Evolutionary conservation across 2,113 vertebrate species (phyloP).

Genomic region (Glaucomys volans): DNA sequence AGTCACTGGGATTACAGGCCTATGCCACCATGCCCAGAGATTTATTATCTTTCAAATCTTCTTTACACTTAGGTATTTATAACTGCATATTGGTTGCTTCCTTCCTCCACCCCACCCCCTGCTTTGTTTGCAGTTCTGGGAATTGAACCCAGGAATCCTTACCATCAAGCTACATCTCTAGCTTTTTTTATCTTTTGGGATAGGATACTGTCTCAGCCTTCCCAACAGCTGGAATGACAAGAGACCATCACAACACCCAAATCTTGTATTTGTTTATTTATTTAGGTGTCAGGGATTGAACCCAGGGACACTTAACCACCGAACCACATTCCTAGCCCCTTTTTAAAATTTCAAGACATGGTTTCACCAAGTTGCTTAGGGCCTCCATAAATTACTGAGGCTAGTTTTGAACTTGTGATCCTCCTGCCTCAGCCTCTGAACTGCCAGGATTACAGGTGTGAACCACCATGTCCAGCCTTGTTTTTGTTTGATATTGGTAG

Average conservation of each 20-base stretch:
- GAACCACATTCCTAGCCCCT: too few species aligned
- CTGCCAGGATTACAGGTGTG: too few species aligned
- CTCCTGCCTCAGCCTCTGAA: too few species aligned
- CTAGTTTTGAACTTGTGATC: neutral
- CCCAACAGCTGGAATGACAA: too few species aligned
- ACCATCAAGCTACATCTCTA: neutral
- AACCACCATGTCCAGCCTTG: neutral
- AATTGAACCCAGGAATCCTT: neutral
- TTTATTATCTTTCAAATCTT: neutral
- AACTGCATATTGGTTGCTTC: neutral
- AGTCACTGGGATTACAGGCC: neutral
- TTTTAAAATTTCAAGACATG: too few species aligned
- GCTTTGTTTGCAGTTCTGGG: neutral
- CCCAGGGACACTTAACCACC: too few species aligned
- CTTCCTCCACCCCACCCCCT: neutral
- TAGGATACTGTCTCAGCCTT: neutral
- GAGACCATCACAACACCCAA: too few species aligned
- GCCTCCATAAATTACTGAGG: neutral
- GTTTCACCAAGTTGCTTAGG: too few species aligned
- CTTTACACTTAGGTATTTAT: neutral
- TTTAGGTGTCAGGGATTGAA: too few species aligned
- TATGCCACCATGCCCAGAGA: neutral
- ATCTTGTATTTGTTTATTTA: too few species aligned
- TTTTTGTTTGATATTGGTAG: neutral
- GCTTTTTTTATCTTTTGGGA: neutral